Evolutionary conservation across 2,113 vertebrate genomes (phyloP), one percentile per base, ranked within the genome.

Genomic region (Microcebus jonahi): DNA sequence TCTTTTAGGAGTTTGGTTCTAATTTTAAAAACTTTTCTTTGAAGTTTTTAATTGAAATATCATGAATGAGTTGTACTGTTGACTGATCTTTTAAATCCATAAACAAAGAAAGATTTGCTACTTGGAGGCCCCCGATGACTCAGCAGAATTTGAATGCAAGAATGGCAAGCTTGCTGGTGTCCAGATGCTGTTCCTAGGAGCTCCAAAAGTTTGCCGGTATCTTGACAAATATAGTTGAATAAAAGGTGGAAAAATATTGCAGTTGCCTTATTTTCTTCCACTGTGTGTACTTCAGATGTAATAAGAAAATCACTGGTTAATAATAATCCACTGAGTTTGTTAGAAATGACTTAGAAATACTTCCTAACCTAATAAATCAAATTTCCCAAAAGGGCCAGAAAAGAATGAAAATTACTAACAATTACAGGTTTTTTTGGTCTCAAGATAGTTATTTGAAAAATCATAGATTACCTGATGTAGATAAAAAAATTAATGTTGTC

Each of bases 31-130:
- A 36, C 13, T 42, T 94, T 77, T n/a, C 29, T 77, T 85, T 10
- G 83, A 63, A 88, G 34, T 55, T 42, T 14, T 96, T 91, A 94
- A 94, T 88, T 4, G 96, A 85, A 86, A 5, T 91, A 76, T 95
- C 61, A 91, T 94, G 71, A 97, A 94, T 0, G 1, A 63, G 79
- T 90, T n/a, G 34, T 59, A 50, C 77, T 95, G 11, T 93, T 95
- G 93, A n/a, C 0, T 1, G 23, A 76, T 83, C 75, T 86, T 83
- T 91, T 87, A 96, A 90, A 77, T 90, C 21, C 70, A 71, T 79
- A 65, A 77, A 8, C 42, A 87, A 92, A 94, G 57, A 86, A 39
- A 53, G 88, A 45, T 20, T 67, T 89, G 70, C 34, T 81, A 34
- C 36, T 93, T 95, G 68, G 53, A 85, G 76, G 20, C 6, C 63